Evolutionary conservation across 2,113 vertebrate genomes (phyloP), one percentile per base, ranked within the genome.

Genomic region (Verasper variegatus): DNA sequence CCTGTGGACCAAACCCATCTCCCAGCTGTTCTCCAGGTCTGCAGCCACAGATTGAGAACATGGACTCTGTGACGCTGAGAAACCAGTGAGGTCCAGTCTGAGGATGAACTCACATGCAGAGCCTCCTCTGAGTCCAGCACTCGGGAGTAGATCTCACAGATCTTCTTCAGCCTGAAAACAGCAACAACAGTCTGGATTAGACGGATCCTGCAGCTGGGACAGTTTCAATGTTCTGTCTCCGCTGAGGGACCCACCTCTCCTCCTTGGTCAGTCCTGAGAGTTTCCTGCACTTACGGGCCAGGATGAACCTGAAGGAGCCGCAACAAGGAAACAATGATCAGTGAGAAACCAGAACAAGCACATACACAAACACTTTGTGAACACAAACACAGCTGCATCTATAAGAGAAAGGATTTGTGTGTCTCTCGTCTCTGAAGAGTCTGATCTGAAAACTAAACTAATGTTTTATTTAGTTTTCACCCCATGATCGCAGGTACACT

Each of bases 91-190:
- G 8, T 37, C 45, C 45, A 17, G 51, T n/a, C 51, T 26, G 56
- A 21, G 56, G 13, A 13, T 26, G 56, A 31, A 94, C 94, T 98
- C 94, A 99, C 98, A 56, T 96, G 91, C 87, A 99, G 93, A 61
- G 97, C 97, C 76, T 98, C 97, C 27, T 97, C 95, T 66, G 95
- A 91, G 73, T 94, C 96, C 71, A 99, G 90, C 51, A 97, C 97
- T 86, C 91, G 96, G 71, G 96, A 94, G 87, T 98, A 99, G 63
- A 98, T 96, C 80, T 98, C 97, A 91, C 97, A 98, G 78, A 99
- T 96, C 91, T 73, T 96, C 18, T 51, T 94, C 89, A 96, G 89
- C 89, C 98, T 99, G 74, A 35, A 89, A 12, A 40, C 70, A 84
- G 58, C 1, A 64, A n/a, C 21, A 47, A 49, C 40, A 65, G 52